phyloP scores from a whole-genome alignment of 1,140 invertebrate species.

The Lethocerus indicus region DNA sequence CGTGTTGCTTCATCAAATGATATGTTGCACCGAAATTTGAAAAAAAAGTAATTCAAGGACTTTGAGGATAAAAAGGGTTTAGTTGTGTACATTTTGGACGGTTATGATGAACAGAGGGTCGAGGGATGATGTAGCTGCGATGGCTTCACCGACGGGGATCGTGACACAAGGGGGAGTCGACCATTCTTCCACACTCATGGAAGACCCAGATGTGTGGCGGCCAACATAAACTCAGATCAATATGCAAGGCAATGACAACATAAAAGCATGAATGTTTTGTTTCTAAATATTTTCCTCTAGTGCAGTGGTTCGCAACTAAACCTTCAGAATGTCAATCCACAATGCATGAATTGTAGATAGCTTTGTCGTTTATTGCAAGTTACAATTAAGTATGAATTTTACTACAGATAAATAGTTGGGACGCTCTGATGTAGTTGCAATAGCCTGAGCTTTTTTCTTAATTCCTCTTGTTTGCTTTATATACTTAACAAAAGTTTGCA shows the following conservation, averaged over 20 bases:
- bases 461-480: too few species aligned
- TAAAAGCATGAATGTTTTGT: too few species aligned
- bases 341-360: background rate
- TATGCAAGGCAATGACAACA: background rate
- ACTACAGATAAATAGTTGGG: too few species aligned
- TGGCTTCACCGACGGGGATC: conserved; percentile 43
- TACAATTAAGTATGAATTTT: too few species aligned
- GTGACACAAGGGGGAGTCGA: conserved; percentile 42
- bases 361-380: too few species aligned
- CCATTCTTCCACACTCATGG: conserved; percentile 63
- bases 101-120: conserved; percentile 44
- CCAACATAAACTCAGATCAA: conserved; percentile 52
- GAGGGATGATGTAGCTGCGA: conserved; percentile 63
- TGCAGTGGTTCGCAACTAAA: too few species aligned
- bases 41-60: conserved; percentile 1
- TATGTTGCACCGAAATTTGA: background rate
- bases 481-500: too few species aligned
- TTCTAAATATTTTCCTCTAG: too few species aligned
- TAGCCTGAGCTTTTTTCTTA: too few species aligned
- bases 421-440: too few species aligned
- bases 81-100: conserved; percentile 5
- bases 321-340: too few species aligned
- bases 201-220: conserved; percentile 76
- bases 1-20: conserved; percentile 2
- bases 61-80: background rate